Conservation (phyloP, 2,113 vertebrate species). For the Equus przewalskii region DNA sequence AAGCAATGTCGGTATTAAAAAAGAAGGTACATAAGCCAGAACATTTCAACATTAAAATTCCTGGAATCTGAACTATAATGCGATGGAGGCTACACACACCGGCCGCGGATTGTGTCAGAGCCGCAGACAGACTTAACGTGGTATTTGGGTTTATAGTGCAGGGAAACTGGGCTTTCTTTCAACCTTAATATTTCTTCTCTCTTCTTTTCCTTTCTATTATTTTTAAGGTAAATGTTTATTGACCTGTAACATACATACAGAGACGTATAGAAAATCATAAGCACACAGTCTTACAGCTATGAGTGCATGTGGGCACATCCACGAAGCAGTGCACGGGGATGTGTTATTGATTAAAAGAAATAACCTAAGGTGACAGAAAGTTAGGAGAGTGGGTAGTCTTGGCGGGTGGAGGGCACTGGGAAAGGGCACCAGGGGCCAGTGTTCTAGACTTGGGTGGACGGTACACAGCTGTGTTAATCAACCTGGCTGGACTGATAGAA, state of each 20-base stretch:
- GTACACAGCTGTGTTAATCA: neutral
- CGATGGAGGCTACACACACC: neutral
- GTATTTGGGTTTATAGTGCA: neutral
- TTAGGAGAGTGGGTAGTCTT: too few species aligned
- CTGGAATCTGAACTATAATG: neutral
- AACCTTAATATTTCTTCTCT: neutral
- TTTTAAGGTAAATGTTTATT: neutral
- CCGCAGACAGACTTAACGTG: neutral
- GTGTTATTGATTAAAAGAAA: neutral
- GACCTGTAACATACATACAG: neutral
- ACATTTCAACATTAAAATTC: neutral
- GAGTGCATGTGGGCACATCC: neutral
- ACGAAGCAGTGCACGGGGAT: neutral
- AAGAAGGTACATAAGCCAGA: neutral
- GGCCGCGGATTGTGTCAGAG: neutral
- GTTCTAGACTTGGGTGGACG: neutral
- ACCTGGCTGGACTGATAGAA: fast-evolving
- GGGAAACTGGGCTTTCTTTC: neutral
- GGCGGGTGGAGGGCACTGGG: too few species aligned
- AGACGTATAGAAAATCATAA: fast-evolving
- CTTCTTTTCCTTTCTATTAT: neutral
- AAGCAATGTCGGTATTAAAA: neutral
- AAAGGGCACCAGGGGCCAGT: neutral
- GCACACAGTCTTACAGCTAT: neutral
- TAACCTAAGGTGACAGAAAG: neutral